Conservation (phyloP, 2,888 invertebrate genomes). For the Tiphia femorata region DNA sequence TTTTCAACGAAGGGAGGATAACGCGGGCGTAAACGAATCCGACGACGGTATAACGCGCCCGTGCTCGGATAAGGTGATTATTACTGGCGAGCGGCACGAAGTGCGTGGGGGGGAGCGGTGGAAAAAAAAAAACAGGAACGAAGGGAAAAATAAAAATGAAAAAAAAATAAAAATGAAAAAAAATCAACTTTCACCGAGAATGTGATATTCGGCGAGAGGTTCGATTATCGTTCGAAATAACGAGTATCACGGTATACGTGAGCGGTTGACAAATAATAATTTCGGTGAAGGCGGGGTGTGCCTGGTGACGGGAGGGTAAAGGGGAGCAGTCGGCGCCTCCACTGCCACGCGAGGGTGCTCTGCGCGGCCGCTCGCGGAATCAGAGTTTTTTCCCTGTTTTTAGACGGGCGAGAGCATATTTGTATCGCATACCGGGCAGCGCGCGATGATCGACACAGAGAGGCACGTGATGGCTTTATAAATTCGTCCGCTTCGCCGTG, state of each 20-base stretch:
- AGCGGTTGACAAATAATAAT: slow-evolving; percentile 14
- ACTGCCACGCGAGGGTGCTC: neutral
- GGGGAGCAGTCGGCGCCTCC: neutral
- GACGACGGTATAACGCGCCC: no score
- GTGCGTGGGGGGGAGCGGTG: no score
- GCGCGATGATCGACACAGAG: slow-evolving; percentile 47
- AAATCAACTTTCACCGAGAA: no score
- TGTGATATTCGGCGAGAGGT: slow-evolving; percentile 3
- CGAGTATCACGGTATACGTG: slow-evolving; percentile 12
- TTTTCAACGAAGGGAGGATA: no score
- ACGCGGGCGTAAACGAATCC: no score
- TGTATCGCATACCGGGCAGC: slow-evolving; percentile 25
- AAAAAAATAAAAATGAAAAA: no score
- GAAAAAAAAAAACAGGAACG: neutral
- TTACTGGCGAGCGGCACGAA: no score
- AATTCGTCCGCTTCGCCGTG: slow-evolving; percentile 30
- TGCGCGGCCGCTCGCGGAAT: slow-evolving; percentile 4
- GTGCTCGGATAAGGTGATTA: no score
- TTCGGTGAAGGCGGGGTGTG: no score
- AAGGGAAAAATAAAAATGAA: neutral
- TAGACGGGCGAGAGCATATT: slow-evolving; percentile 12
- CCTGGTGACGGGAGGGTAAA: neutral
- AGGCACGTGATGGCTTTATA: slow-evolving; percentile 51
- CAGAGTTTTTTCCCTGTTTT: slow-evolving; percentile 23
- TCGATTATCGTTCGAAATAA: slow-evolving; percentile 13